A percentile compares a stretch with the other conserved stretches of the same genome.
phyloP scores from a whole-genome alignment of 2,113 vertebrate species.

The Microcebus murinus region DNA sequence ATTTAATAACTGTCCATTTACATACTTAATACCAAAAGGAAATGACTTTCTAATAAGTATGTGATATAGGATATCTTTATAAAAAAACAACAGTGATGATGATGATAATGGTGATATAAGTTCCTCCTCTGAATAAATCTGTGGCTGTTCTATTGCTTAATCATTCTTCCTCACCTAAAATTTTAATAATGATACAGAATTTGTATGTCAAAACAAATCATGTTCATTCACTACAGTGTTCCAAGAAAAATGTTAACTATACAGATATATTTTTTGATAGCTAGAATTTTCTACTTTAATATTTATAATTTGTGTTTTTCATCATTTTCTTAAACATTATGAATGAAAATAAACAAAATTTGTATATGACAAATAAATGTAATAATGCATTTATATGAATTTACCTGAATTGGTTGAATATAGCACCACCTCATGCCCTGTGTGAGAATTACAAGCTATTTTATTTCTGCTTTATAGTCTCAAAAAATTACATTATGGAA shows the following conservation, averaged over 20 bases:
- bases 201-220: neutral
- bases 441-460: slow-evolving; percentile 75
- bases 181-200: neutral
- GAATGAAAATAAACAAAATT: slow-evolving; percentile 39
- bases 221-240: neutral
- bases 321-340: neutral
- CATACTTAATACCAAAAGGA: neutral
- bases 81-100: neutral
- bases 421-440: slow-evolving; percentile 81
- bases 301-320: slow-evolving; percentile 48
- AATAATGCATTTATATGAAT: neutral
- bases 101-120: neutral
- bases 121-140: neutral
- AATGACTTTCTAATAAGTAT: neutral
- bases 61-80: neutral
- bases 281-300: neutral
- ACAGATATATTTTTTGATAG: slow-evolving; percentile 4
- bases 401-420: slow-evolving; percentile 22
- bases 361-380: neutral
- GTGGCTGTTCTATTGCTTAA: neutral
- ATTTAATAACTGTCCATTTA: neutral
- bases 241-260: slow-evolving; percentile 42
- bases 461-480: slow-evolving; percentile 28
- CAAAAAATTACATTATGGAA: slow-evolving; percentile 23
- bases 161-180: neutral